Evolutionary conservation across 2,797 vertebrate species (phyloP), one percentile per base, ranked within the genome.

Genomic region (Xiphophorus birchmanni): DNA sequence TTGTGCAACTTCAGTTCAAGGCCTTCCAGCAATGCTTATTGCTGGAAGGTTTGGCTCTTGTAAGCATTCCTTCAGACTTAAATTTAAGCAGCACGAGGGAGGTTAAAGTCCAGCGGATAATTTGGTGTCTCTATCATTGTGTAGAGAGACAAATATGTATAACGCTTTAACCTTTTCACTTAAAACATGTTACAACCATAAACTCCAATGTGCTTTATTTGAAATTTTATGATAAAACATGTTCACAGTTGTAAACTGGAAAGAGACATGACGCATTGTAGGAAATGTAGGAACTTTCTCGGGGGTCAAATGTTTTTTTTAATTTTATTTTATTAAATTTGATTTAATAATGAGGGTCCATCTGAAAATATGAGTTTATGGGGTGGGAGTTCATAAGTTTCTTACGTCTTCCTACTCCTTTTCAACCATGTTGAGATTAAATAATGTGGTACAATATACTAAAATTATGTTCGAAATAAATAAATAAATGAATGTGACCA

Each of bases 81-180:
- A 76, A 79, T 83, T 77, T 79, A 83, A 82, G 73, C 18, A 4
- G 42, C 85, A n/a, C 84, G 76, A 85, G 63, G 56, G 71, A 63
- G 75, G 45, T 69, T 50, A 44, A 79, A 78, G 23, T 29, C 52
- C 69, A 54, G 56, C 75, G 76, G 52, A 81, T 77, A 23, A 15
- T 17, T 75, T 76, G 63, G 73, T 86, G 85, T 45, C 80, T 56
- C 37, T n/a, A 37, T 81, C 77, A 9, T 35, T 77, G 44, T 73
- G 69, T 11, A 35, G 0, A 45, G 42, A 2, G 42, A 45, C 13
- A 29, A 73, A 29, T n/a, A 47, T 32, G 29, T 73, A n/a, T 7
- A n/a, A n/a, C 23, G 0, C 23, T 71, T 44, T 26, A 42, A 42
- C 40, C 17, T 65, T 65, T 65, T 65, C 65, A 26, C 12, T 23